These are phyloP conservation scores for Aphelenchoides fujianensis DNA, from an alignment of 1,140 invertebrate species.

Conservation along the genomic window DNA sequence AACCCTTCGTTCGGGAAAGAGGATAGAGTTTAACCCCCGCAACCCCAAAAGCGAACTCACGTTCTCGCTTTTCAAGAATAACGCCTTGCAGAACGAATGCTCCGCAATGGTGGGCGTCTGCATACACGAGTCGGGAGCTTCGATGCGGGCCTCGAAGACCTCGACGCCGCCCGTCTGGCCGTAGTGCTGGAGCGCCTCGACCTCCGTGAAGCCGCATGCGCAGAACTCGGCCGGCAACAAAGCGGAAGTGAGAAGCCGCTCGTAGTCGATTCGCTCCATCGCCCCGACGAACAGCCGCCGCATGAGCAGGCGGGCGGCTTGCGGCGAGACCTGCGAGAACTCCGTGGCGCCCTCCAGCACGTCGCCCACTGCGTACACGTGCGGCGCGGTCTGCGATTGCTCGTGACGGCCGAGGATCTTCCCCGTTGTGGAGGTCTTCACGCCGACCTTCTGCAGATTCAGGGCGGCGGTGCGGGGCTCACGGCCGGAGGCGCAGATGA, in stretches of 20 bases:
- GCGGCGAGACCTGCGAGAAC: constrained; percentile 90
- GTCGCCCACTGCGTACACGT: constrained; percentile 91
- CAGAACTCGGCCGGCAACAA: constrained; percentile 25
- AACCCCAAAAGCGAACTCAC: constrained; percentile 16
- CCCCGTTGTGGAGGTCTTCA: constrained; percentile 61
- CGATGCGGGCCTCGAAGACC: constrained; percentile 23
- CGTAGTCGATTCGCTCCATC: constrained; percentile 34
- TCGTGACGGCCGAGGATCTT: constrained; percentile 66
- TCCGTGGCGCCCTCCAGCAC: constrained; percentile 81
- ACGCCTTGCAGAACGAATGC: constrained; percentile 25
- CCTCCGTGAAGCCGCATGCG: constrained; percentile 29
- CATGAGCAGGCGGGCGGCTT: constrained; percentile 82
- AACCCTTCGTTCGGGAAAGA: too few relatives aligned
- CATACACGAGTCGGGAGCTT: not conserved
- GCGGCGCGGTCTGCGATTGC: constrained; percentile 79
- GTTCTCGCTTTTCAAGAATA: constrained; percentile 28
- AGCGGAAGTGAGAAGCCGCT: constrained; percentile 29
- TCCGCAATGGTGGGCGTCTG: too few relatives aligned
- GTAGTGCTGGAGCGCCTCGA: constrained; percentile 26
- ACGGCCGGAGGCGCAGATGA: constrained; percentile 70
- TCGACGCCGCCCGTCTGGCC: constrained; percentile 29
- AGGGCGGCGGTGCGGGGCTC: constrained; percentile 68
- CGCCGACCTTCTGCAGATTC: constrained; percentile 64
- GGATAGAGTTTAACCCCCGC: too few relatives aligned
- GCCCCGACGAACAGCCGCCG: constrained; percentile 29